Conservation (phyloP, 1,140 invertebrate genomes). For the Oscheius sp. region DNA sequence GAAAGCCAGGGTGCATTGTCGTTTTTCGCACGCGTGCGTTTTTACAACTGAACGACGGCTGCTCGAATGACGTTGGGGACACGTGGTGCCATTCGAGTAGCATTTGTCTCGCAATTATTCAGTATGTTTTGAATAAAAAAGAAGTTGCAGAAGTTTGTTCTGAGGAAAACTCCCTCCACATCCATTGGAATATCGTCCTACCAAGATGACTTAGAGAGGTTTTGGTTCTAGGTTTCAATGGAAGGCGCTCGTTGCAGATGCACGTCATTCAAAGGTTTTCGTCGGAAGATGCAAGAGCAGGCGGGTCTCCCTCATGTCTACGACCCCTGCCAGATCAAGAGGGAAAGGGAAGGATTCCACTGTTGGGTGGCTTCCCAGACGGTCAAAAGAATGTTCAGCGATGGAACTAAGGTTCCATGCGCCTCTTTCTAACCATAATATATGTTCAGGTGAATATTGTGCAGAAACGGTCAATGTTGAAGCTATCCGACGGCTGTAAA, state of each 20-base stretch:
- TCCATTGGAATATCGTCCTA: too few relatives aligned
- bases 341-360: not conserved
- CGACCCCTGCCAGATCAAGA: not conserved
- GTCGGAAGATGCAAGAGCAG: not conserved
- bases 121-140: too few relatives aligned
- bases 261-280: not conserved
- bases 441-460: not conserved
- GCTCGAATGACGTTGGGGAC: too few relatives aligned
- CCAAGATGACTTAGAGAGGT: too few relatives aligned
- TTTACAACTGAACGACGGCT: too few relatives aligned
- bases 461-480: not conserved
- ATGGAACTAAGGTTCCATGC: not conserved
- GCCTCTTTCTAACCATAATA: not conserved
- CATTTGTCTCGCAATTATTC: too few relatives aligned
- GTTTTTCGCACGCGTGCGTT: too few relatives aligned
- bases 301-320: not conserved
- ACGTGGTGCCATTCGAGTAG: too few relatives aligned
- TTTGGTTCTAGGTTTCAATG: too few relatives aligned
- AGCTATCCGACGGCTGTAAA: not conserved
- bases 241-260: constrained; percentile 1
- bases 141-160: too few relatives aligned
- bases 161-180: too few relatives aligned
- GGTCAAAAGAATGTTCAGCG: not conserved
- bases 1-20: too few relatives aligned
- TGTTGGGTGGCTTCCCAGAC: not conserved